Evolutionary conservation across 2,113 vertebrate species (phyloP), one percentile per base, ranked within the genome.

Genomic region (Anarrhichthys ocellatus): DNA sequence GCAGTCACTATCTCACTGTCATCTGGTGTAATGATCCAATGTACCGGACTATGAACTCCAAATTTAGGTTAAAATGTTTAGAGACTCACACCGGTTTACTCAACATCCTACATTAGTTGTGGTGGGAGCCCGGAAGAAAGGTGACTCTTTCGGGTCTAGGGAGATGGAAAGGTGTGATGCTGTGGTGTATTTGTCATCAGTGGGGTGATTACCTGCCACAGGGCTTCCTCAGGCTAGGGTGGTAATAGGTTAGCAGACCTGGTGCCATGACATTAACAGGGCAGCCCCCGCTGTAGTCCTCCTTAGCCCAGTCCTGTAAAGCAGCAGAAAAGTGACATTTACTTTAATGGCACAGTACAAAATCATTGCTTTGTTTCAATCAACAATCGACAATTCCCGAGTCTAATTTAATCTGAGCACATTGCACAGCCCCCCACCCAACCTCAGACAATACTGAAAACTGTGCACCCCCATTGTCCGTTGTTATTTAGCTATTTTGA

Each of bases 181-280:
- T 62, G 69, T 38, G 42, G 40, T 46, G 62, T 63, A 75, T 80
- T 80, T 81, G 59, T 84, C 68, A 67, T 74, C 40, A 40, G 72
- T 15, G 24, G 74, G 54, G 46, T 78, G 71, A 73, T 89, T 93
- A 95, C 94, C 94, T 95, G 87, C 92, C 94, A 83, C 84, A 93
- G 36, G 94, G 93, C 63, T 59, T 93, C 65, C 93, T 90, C 70
- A 94, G 92, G 75, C 94, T 92, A 0, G 93, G 92, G 38, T 95
- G 94, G 89, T 93, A 94, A 86, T 92, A 95, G 3, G 94, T 95
- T 54, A 95, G 87, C 82, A 94, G 87, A n/a, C 94, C 94, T 6
- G 94, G 95, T n/a, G 85, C 85, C 95, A 95, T 95, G 75, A 95
- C 89, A 64, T 93, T 95, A 32, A 95, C 94, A 29, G 94, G 94